These are phyloP conservation scores for Metellina segmentata DNA, from an alignment of 2,888 invertebrate species.

Conservation along the genomic window DNA sequence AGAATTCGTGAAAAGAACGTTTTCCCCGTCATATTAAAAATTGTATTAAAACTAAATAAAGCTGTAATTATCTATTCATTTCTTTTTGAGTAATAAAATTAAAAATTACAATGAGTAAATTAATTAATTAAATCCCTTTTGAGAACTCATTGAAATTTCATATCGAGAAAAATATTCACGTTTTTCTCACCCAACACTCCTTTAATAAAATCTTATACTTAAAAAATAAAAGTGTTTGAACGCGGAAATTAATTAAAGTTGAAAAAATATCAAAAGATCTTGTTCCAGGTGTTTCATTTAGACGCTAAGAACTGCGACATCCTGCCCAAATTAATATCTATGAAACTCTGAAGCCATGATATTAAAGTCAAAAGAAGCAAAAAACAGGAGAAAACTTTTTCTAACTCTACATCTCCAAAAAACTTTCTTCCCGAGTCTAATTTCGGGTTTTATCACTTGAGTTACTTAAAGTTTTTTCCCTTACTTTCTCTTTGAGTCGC, in stretches of 20 bases:
- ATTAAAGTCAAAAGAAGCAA: constrained; percentile 22
- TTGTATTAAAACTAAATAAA: not conserved
- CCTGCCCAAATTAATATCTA: constrained; percentile 54
- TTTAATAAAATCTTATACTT: not conserved
- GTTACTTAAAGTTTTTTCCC: not conserved
- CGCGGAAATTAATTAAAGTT: constrained; percentile 33
- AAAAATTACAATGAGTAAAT: not conserved
- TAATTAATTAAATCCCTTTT: constrained; percentile 22
- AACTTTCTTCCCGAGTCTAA: not conserved
- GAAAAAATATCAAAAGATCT: constrained; percentile 12
- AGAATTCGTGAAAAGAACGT: too few relatives aligned
- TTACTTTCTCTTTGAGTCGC: not conserved
- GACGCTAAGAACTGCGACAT: constrained; percentile 34
- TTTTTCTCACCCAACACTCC: not conserved
- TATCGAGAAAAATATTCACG: not conserved
- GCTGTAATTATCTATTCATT: not conserved
- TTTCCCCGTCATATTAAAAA: not conserved
- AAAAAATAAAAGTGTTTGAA: constrained; percentile 4
- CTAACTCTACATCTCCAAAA: not conserved
- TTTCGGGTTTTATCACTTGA: not conserved
- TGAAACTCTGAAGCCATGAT: constrained; percentile 7
- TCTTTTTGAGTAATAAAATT: not conserved
- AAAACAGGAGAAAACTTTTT: constrained; percentile 4
- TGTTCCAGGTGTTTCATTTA: constrained; percentile 47
- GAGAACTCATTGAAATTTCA: not conserved